Evolutionary conservation across 1,140 invertebrate species (phyloP).

Genomic region (Aphis craccivora): DNA sequence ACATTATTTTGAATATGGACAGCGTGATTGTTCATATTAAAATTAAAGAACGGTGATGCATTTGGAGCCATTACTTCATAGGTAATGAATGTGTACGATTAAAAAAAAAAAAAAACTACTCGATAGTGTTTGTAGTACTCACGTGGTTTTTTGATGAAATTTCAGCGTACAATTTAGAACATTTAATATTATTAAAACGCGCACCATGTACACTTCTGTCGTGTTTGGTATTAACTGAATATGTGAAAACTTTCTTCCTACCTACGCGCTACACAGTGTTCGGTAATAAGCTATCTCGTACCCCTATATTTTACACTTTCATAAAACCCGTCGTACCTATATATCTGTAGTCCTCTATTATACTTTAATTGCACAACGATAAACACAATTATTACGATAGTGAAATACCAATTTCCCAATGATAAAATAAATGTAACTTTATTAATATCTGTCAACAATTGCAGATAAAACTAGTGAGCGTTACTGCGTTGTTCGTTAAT

Average conservation of each 20-base stretch:
- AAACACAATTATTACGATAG: slow-evolving; percentile 11
- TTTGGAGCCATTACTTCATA: not conserved
- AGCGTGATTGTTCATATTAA: not conserved
- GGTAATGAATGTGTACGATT: not conserved
- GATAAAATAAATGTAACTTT: not conserved
- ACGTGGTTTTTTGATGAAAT: not conserved
- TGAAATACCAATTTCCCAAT: slow-evolving; percentile 5
- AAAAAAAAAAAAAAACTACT: not conserved
- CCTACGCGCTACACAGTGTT: not conserved
- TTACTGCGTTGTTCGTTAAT: not conserved
- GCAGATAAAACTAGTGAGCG: not conserved
- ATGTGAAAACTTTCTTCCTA: not conserved
- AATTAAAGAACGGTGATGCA: not conserved
- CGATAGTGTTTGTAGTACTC: not conserved
- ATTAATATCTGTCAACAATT: not conserved
- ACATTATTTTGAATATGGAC: not conserved
- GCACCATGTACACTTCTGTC: not conserved
- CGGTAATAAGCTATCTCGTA: not conserved
- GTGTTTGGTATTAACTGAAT: not conserved
- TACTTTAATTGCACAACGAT: not conserved
- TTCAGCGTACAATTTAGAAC: not conserved
- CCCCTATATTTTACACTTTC: not conserved
- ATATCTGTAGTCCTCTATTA: not conserved
- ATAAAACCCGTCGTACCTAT: not conserved
- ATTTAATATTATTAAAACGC: not conserved